Base-by-base conservation (phyloP, 2,888 invertebrate genomes). In the Aporophyla lueneburgensis region DNA sequence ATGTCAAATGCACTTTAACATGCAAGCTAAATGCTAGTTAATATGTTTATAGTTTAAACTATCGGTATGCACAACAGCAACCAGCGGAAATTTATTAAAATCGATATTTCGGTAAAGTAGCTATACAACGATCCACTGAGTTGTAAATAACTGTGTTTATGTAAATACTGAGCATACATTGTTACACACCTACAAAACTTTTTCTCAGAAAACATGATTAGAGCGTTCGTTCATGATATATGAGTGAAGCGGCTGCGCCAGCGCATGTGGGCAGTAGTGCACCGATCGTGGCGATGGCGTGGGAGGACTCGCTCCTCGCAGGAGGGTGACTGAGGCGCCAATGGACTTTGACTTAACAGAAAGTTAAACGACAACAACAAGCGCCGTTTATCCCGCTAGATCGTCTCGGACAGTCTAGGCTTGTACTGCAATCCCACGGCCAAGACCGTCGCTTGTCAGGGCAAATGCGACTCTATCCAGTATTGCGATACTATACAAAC, bases 231-330 rank as follows among this genome's bases (percentile, higher is more conserved):
- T 75, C 69, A 53, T 86, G 80, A 81, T 87, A 80, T 63, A 70
- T 56, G 61, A 53, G 71, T 54, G 69, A 62, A 62, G 78, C 58
- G 24, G 56, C 27, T n/a, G 49, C 59, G 68, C 46, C 49, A 27
- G n/a, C 46, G 62, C 54, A 69, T 75, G 87, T 88, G 85, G 86
- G 87, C 78, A 89, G 86, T 80, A 76, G 88, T 77, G 86, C 75
- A 84, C 74, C 74, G 80, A 65, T 74, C 65, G 73, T 43, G 56
- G 49, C 49, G 9, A 67, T 14, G 53, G 91, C 89, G 93, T 93
- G 93, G 93, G 93, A 84, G 93, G 86, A 93, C 93, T 86, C 62
- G 93, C 88, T 88, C 72, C 61, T 74, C 73, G 67, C 73, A 76
- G 81, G 80, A 87, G 85, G 85, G 88, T 84, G 84, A 85, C 82